Evolutionary conservation across 1,140 invertebrate species (phyloP).

Genomic region (Helicorthomorpha holstii): DNA sequence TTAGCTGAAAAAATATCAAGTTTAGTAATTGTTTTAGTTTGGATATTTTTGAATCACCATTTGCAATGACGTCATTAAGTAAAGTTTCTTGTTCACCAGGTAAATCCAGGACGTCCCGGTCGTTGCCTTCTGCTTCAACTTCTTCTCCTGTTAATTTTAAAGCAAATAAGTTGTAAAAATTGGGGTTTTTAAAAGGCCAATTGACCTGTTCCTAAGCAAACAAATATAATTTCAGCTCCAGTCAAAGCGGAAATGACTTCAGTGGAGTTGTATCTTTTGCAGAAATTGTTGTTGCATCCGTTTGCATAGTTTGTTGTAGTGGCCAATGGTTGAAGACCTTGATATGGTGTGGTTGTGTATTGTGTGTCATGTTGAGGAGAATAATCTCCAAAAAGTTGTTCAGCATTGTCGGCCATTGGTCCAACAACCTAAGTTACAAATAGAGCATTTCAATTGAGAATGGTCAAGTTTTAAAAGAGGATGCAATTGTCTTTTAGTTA

Average conservation of each 20-base stretch:
- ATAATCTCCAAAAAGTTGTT: slow-evolving; percentile 22
- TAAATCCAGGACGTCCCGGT: slow-evolving; percentile 8
- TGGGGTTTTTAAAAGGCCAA: neutral
- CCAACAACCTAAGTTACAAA: slow-evolving; percentile 16
- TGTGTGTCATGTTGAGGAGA: slow-evolving; percentile 15
- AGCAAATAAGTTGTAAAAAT: neutral
- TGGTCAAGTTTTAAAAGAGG: neutral
- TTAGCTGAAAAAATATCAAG: neutral
- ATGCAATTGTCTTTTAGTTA: no score
- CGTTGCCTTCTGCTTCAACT: slow-evolving; percentile 12
- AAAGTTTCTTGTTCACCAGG: slow-evolving; percentile 13
- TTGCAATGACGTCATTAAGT: slow-evolving; percentile 10
- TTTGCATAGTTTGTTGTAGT: slow-evolving; percentile 12
- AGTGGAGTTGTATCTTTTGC: slow-evolving; percentile 15
- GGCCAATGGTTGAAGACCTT: slow-evolving; percentile 16
- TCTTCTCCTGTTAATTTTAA: neutral
- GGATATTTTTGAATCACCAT: neutral
- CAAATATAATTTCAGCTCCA: slow-evolving; percentile 18
- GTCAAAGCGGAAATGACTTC: slow-evolving; percentile 16
- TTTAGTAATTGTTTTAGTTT: neutral
- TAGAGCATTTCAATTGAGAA: neutral
- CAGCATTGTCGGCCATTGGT: slow-evolving; percentile 23
- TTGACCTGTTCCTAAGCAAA: slow-evolving; percentile 25
- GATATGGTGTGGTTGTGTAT: slow-evolving; percentile 18
- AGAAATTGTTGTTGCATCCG: slow-evolving; percentile 17